Conservation (phyloP, 35 echinoderm and acorn worm genomes). For the Apostichopus californicus region DNA sequence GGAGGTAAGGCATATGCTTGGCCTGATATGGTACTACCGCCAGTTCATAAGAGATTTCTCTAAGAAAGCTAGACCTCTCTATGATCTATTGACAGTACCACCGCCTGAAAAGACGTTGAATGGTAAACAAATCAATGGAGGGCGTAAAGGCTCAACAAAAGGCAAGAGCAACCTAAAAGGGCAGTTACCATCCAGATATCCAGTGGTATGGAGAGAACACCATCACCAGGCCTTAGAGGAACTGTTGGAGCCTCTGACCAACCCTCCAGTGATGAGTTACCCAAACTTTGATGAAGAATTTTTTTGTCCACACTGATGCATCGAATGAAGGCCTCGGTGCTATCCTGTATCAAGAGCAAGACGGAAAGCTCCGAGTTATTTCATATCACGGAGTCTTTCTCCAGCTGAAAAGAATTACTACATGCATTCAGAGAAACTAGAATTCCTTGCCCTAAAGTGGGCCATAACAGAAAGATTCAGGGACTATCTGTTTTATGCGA, state of each 20-base stretch:
- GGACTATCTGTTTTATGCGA: slow-evolving; percentile 55
- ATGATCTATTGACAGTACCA: too few species aligned
- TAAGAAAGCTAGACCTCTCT: not conserved
- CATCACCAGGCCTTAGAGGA: slow-evolving; percentile 33
- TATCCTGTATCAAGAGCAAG: slow-evolving; percentile 33
- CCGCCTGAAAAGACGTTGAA: too few species aligned
- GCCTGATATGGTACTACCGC: too few species aligned
- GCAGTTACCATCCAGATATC: too few species aligned
- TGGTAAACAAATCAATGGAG: too few species aligned
- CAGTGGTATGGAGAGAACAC: not conserved
- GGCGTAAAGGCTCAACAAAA: too few species aligned
- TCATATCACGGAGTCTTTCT: not conserved
- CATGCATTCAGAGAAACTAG: slow-evolving; percentile 29
- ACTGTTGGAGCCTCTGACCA: too few species aligned
- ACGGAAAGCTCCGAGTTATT: slow-evolving; percentile 32
- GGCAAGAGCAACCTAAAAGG: too few species aligned
- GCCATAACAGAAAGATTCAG: slow-evolving; percentile 55
- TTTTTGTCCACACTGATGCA: slow-evolving; percentile 44
- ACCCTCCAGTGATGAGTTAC: slow-evolving; percentile 22
- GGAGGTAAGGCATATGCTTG: too few species aligned
- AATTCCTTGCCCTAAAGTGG: slow-evolving; percentile 43
- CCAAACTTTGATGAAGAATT: not conserved
- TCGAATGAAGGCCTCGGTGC: slow-evolving; percentile 4
- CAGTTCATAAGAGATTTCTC: slow-evolving; percentile 29
- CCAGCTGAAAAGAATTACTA: slow-evolving; percentile 12